phyloP scores from a whole-genome alignment of 1,140 invertebrate genomes.

The Macrocentrus cingulum region DNA sequence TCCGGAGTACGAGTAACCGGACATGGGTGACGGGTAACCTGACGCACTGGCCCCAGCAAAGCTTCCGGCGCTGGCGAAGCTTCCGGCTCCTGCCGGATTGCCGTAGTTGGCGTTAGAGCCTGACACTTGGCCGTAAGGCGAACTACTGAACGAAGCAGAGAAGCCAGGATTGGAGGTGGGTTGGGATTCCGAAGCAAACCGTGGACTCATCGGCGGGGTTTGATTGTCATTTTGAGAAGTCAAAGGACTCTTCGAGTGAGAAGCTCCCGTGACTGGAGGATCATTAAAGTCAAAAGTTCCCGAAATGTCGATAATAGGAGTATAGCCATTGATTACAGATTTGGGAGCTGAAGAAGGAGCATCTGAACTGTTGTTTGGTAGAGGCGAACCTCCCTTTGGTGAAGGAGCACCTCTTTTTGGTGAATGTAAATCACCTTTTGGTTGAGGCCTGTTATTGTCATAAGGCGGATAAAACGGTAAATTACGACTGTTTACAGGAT shows the following conservation, averaged over 20 bases:
- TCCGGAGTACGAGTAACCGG: conserved; percentile 13
- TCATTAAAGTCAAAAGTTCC: conserved; percentile 13
- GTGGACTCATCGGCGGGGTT: neutral
- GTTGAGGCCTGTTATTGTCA: neutral
- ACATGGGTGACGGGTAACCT: conserved; percentile 14
- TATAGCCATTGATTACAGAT: conserved; percentile 1
- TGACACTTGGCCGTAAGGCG: neutral
- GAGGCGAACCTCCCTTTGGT: neutral
- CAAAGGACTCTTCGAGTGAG: conserved; percentile 6
- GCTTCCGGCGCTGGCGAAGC: conserved; percentile 18
- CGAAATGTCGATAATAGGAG: conserved; percentile 18
- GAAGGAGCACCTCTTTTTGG: neutral
- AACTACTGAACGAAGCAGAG: neutral
- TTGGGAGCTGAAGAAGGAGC: neutral
- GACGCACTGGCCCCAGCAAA: conserved; percentile 18
- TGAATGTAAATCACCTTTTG: neutral
- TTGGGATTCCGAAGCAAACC: neutral
- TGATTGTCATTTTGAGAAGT: neutral
- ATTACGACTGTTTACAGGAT: neutral
- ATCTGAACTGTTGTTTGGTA: too few species aligned
- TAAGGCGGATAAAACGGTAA: neutral
- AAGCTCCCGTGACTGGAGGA: neutral
- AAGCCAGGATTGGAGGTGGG: neutral
- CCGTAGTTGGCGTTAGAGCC: neutral
- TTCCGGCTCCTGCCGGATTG: conserved; percentile 13